Evolutionary conservation across 2,113 vertebrate species (phyloP), one percentile per base, ranked within the genome.

Genomic region (Oostethus manadensis): DNA sequence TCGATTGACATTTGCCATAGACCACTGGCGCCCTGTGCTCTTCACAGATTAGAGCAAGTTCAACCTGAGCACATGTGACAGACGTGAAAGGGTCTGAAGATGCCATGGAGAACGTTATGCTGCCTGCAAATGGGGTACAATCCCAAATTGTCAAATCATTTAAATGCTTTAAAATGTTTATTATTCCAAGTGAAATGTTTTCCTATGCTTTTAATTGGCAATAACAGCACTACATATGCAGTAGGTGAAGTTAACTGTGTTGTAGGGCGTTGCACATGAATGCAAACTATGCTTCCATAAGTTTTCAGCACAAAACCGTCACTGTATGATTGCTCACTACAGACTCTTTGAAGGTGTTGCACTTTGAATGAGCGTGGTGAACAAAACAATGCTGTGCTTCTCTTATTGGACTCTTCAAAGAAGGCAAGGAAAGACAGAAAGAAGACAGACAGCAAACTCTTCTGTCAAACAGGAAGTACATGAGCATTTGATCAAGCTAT

Each of bases 371-470:
- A 45, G 38, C 35, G 51, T 40, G 58, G 51, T 53, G 33, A 76
- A 70, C 71, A 73, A 66, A 51, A 76, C 58, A 43, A 64, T 76
- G 67, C 67, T 46, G 71, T 64, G 51, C 51, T 53, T 81, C 62
- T 66, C 62, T 73, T 76, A 46, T 51, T 55, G 47, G 58, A 38
- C 51, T 66, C 73, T 80, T 74, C 60, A 71, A 56, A 73, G 56
- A 56, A 50, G 18, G 23, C 49, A 51, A 51, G 7, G 14, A 51
- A 16, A 21, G 9, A 13, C 14, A 26, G 45, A 70, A 56, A 56
- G 51, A 11, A 62, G 57, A 56, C 6, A 46, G 29, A 76, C 56
- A 70, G 77, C 71, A 51, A 65, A 62, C 64, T 65, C 26, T 60
- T 74, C 58, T 63, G 21, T 70, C 23, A 72, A 51, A 53, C 51